Evolutionary conservation across 2,113 vertebrate genomes (phyloP).

Genomic region (Cynopterus brachyotis): DNA sequence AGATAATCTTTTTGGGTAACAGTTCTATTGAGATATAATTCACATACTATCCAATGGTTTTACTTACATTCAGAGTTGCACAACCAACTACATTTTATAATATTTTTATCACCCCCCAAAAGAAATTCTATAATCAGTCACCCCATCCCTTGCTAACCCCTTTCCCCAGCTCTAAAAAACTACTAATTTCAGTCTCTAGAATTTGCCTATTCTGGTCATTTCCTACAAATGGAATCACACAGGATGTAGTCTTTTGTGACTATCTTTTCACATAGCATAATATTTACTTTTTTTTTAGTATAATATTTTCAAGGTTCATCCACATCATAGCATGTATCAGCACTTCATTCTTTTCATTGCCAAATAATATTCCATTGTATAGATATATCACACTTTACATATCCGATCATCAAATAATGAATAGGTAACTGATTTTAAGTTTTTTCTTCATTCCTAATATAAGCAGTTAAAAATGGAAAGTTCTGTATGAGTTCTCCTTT

Average conservation of each 20-base stretch:
- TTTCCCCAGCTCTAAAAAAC: background rate
- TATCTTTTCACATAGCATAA: background rate
- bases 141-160: too few species aligned
- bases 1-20: background rate
- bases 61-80: background rate
- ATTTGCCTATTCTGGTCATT: background rate
- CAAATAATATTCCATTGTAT: background rate
- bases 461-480: background rate
- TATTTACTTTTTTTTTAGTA: background rate
- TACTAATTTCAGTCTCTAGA: background rate
- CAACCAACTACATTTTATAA: background rate
- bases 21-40: background rate
- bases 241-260: background rate
- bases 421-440: background rate
- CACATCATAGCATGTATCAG: background rate
- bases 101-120: background rate
- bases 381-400: background rate
- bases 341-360: background rate
- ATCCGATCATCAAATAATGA: background rate
- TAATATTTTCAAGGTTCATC: background rate
- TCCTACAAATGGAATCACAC: background rate
- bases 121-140: background rate
- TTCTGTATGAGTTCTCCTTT: background rate
- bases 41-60: background rate
- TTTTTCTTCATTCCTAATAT: background rate